Base-by-base conservation (phyloP, 2,888 invertebrate genomes). In the Cheilosia variabilis region DNA sequence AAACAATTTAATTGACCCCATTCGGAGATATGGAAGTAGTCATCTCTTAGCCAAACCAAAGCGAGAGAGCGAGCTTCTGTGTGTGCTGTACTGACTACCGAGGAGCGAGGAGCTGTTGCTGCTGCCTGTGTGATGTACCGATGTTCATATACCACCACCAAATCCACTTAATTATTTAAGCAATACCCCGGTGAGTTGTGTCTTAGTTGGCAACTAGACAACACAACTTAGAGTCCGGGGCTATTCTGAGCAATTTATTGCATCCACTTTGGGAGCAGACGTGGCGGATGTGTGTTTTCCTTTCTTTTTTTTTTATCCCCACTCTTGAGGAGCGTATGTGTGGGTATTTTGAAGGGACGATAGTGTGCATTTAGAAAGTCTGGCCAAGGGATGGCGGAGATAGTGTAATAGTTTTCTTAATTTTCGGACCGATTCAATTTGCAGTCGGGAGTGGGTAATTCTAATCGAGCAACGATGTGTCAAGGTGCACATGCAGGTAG, bases 1-100 rank as follows among this genome's bases (percentile, higher is more conserved):
- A 77, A 81, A 81, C 81, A 86, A 86, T 86, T 86, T 86, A 86
- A 86, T 86, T 86, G 86, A 86, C 86, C 86, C 71, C 81, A 72
- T 86, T 86, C 72, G 66, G 41, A 71, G 72, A 71, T 37, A 37
- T 72, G 55, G 71, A 77, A 86, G 86, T 72, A 86, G 86, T 72
- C 66, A 76, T 43, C 71, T 80, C 41, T 60, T 65, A 55, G 58
- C 52, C 62, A 10, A 43, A 50, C 69, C 43, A 68, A 83, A 45
- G 60, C 76, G 37, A 71, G 37, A 37, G 37, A 31, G 31, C 31
- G 9, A 55, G 66, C 72, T 55, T 47, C 68, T 53, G 66, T 63
- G 60, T 57, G 55, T 55, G 47, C 53, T 53, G 45, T 63, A 50
- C 31, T 53, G 47, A 27, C n/a, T 17, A 47, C 6, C 47, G 50